Conservation (phyloP, 2,113 vertebrate genomes). For the Paracanthobrama guichenoti region DNA sequence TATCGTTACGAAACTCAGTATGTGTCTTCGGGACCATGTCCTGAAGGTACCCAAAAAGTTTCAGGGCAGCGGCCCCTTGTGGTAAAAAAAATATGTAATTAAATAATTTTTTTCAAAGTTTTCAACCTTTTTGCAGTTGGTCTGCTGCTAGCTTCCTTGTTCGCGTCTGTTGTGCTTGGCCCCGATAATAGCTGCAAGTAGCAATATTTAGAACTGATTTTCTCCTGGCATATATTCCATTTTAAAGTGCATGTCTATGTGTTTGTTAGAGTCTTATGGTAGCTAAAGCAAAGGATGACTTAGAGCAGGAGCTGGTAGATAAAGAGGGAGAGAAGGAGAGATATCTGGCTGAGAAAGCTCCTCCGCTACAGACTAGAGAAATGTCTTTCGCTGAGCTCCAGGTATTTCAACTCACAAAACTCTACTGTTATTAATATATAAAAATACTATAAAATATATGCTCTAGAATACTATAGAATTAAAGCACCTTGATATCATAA, state of each 20-base stretch:
- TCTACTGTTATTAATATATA: background rate
- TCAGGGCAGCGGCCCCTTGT: no score
- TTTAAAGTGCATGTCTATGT: slow-evolving; percentile 8
- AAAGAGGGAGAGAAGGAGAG: slow-evolving; percentile 85
- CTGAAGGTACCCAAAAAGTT: no score
- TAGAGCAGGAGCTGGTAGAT: slow-evolving; percentile 87
- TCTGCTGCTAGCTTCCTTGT: no score
- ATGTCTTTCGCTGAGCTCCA: slow-evolving; percentile 83
- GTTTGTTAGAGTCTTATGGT: slow-evolving; percentile 89
- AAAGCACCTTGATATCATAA: background rate
- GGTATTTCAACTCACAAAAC: slow-evolving; percentile 66
- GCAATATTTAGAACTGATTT: background rate
- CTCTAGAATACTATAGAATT: background rate
- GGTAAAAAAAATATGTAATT: no score
- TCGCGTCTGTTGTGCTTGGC: no score
- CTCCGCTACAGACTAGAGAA: slow-evolving; percentile 71
- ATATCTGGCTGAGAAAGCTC: slow-evolving; percentile 84
- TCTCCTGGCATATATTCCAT: background rate
- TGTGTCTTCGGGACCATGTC: no score
- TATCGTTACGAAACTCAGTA: no score
- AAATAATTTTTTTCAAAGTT: no score
- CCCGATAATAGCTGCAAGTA: no score
- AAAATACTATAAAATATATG: background rate
- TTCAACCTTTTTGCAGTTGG: no score
- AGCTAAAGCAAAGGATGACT: slow-evolving; percentile 89